phyloP scores from a whole-genome alignment of 2,888 invertebrate genomes.

The Argynnis bischoffii region DNA sequence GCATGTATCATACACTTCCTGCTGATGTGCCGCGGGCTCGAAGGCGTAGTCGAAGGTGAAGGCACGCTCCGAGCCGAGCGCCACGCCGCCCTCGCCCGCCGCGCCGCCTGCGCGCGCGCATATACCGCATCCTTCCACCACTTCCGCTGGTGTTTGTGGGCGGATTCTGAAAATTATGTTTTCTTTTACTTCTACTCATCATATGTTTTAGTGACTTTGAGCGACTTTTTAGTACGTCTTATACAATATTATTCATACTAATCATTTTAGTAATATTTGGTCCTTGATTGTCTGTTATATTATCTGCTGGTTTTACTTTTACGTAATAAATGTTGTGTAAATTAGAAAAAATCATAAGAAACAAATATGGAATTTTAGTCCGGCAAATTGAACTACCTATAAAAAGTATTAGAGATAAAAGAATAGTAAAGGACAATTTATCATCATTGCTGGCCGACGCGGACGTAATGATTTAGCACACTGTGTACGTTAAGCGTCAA shows the following conservation, averaged over 20 bases:
- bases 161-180: slow-evolving; percentile 88
- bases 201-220: neutral
- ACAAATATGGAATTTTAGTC: no score
- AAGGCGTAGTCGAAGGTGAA: slow-evolving; percentile 99
- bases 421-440: no score
- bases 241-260: neutral
- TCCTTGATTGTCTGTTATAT: no score
- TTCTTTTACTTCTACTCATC: neutral
- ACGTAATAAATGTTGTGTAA: no score
- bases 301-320: no score
- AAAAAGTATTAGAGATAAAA: no score
- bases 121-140: slow-evolving; percentile 96
- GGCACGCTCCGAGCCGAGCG: slow-evolving; percentile 95
- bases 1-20: slow-evolving; percentile 90
- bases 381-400: no score
- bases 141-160: slow-evolving; percentile 95
- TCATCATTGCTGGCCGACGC: no score
- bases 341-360: no score
- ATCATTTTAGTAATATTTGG: no score
- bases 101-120: slow-evolving; percentile 95
- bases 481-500: no score
- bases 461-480: no score
- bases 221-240: neutral
- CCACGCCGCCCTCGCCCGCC: slow-evolving; percentile 94
- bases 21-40: slow-evolving; percentile 89